A percentile compares a stretch with the other conserved stretches of the same genome.
phyloP scores from a whole-genome alignment of 2,888 invertebrate genomes.

The Diaphora mendica region DNA sequence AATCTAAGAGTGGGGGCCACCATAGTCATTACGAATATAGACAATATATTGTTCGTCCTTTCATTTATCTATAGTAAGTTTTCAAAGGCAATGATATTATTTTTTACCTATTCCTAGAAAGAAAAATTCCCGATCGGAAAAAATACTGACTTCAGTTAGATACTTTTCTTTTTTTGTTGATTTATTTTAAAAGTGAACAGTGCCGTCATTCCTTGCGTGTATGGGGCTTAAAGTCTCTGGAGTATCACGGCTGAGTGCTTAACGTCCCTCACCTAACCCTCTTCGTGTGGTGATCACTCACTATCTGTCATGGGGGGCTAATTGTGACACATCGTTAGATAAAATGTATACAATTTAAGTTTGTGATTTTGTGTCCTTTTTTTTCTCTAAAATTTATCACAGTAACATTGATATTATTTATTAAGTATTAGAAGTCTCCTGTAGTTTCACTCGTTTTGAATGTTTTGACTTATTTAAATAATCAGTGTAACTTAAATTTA shows the following conservation, averaged over 20 bases:
- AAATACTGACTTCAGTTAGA: neutral
- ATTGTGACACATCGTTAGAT: slow-evolving; percentile 20
- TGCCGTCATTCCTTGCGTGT: neutral
- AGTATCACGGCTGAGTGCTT: slow-evolving; percentile 8
- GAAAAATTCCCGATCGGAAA: too few species aligned
- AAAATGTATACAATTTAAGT: slow-evolving; percentile 1
- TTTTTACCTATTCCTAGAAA: neutral
- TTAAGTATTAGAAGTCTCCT: too few species aligned
- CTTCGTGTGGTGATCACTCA: slow-evolving; percentile 22
- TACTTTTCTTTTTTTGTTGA: neutral
- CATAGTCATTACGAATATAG: too few species aligned
- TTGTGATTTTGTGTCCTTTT: neutral
- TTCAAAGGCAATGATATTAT: neutral
- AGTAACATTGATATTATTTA: neutral
- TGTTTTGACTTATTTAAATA: neutral
- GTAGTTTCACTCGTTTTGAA: too few species aligned
- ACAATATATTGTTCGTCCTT: neutral
- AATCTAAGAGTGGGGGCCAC: too few species aligned
- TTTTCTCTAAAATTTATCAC: neutral
- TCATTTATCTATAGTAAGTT: neutral
- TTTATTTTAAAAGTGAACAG: neutral
- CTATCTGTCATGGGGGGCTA: slow-evolving; percentile 15
- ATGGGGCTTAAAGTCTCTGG: slow-evolving; percentile 13
- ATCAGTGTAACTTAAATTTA: too few species aligned
- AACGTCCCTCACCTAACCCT: slow-evolving; percentile 18